phyloP scores from a whole-genome alignment of 2,888 invertebrate species.

The Eutolmus rufibarbis region DNA sequence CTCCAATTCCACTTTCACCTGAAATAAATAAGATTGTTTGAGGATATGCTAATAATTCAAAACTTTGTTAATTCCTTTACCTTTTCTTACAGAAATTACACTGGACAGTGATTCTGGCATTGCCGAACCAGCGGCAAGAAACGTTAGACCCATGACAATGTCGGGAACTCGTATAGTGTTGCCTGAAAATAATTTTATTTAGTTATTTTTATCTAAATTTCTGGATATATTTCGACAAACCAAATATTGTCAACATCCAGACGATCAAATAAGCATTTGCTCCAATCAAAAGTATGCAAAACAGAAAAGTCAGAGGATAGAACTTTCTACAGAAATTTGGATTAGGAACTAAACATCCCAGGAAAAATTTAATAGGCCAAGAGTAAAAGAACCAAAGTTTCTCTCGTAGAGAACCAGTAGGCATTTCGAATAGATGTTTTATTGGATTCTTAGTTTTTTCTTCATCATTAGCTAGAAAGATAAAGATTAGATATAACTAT shows the following conservation, averaged over 20 bases:
- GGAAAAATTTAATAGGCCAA: constrained; percentile 74
- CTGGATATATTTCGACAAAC: not conserved
- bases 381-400: constrained; percentile 72
- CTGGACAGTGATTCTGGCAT: constrained; percentile 84
- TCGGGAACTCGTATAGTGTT: constrained; percentile 82
- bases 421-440: constrained; percentile 64
- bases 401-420: constrained; percentile 55
- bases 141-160: constrained; percentile 89
- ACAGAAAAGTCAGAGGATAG: constrained; percentile 81
- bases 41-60: not conserved
- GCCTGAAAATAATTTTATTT: constrained; percentile 56
- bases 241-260: constrained; percentile 91
- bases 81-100: constrained; percentile 84
- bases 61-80: constrained; percentile 62
- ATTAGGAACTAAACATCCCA: constrained; percentile 77
- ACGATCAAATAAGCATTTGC: constrained; percentile 84
- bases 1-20: constrained; percentile 87
- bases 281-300: constrained; percentile 89
- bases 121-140: constrained; percentile 88
- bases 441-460: not conserved
- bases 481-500: not conserved
- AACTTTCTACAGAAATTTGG: constrained; percentile 67
- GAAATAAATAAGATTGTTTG: constrained; percentile 17
- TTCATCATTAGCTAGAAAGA: not conserved
- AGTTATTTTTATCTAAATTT: not conserved